phyloP scores from a whole-genome alignment of 2,888 invertebrate genomes.

The Euphydryas editha region DNA sequence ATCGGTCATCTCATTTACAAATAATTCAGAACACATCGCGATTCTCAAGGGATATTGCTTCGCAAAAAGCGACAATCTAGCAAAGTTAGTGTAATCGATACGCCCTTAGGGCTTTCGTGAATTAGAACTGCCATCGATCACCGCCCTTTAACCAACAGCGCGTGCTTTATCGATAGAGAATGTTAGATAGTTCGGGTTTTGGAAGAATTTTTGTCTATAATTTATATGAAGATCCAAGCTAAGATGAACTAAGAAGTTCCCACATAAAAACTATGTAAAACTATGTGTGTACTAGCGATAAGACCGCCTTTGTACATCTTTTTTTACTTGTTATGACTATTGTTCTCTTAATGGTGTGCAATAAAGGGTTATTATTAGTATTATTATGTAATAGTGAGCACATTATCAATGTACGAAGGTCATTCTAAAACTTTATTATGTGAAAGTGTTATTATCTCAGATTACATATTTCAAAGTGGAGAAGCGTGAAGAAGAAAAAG shows the following conservation, averaged over 20 bases:
- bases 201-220: conserved; percentile 23
- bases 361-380: too few species aligned
- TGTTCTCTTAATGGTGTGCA: too few species aligned
- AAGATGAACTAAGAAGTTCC: background rate
- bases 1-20: conserved; percentile 37
- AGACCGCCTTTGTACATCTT: too few species aligned
- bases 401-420: too few species aligned
- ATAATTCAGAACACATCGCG: conserved; percentile 45
- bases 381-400: too few species aligned
- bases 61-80: conserved; percentile 67
- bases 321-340: too few species aligned
- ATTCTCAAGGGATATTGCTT: conserved; percentile 69
- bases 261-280: background rate
- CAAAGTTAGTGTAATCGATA: conserved; percentile 81
- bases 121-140: conserved; percentile 83
- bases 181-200: conserved; percentile 69
- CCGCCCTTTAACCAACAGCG: conserved; percentile 79
- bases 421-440: too few species aligned
- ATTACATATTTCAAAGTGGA: too few species aligned
- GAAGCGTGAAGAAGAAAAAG: too few species aligned
- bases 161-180: conserved; percentile 79
- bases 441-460: too few species aligned
- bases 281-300: background rate
- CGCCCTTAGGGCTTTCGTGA: conserved; percentile 82
- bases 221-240: conserved; percentile 7